A percentile compares a stretch with the other conserved stretches of the same genome.
These are phyloP conservation scores for Lithophane socia DNA, from an alignment of 2,888 invertebrate species.

Conservation along the genomic window DNA sequence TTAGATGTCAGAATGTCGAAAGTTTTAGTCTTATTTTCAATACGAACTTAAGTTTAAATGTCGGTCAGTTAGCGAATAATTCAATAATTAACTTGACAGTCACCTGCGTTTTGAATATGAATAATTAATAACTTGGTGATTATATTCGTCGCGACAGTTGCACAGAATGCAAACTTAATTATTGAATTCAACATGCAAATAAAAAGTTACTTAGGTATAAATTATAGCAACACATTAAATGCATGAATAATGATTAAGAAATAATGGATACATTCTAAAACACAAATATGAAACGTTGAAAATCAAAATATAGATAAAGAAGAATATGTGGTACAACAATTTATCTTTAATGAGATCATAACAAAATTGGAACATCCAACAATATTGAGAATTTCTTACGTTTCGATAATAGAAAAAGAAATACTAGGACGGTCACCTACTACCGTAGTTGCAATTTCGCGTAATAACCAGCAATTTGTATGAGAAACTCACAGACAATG, in stretches of 20 bases:
- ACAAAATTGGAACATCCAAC: slow-evolving; percentile 32
- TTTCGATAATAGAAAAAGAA: slow-evolving; percentile 62
- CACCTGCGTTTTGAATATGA: slow-evolving; percentile 52
- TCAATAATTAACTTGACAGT: slow-evolving; percentile 53
- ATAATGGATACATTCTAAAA: not conserved
- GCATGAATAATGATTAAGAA: slow-evolving; percentile 1
- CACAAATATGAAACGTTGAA: not conserved
- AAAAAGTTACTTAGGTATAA: not conserved
- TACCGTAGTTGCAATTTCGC: slow-evolving; percentile 79
- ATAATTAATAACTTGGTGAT: slow-evolving; percentile 41
- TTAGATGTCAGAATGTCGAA: slow-evolving; percentile 52
- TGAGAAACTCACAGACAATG: slow-evolving; percentile 83
- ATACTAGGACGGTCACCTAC: slow-evolving; percentile 76
- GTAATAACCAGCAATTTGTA: slow-evolving; percentile 84
- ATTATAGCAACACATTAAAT: slow-evolving; percentile 1
- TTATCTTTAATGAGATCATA: slow-evolving; percentile 24
- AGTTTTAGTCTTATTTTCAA: slow-evolving; percentile 60
- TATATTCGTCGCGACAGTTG: slow-evolving; percentile 25
- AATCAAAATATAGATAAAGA: not conserved
- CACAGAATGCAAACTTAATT: slow-evolving; percentile 30
- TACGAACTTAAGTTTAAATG: slow-evolving; percentile 59
- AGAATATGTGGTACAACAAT: slow-evolving; percentile 5
- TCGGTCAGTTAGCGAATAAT: slow-evolving; percentile 64
- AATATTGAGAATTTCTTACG: slow-evolving; percentile 39
- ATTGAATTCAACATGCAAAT: slow-evolving; percentile 16